Percentiles rank a stretch among this genome's conserved stretches.
phyloP scores from a whole-genome alignment of 2,888 invertebrate species.

The Hypsopygia costalis region DNA sequence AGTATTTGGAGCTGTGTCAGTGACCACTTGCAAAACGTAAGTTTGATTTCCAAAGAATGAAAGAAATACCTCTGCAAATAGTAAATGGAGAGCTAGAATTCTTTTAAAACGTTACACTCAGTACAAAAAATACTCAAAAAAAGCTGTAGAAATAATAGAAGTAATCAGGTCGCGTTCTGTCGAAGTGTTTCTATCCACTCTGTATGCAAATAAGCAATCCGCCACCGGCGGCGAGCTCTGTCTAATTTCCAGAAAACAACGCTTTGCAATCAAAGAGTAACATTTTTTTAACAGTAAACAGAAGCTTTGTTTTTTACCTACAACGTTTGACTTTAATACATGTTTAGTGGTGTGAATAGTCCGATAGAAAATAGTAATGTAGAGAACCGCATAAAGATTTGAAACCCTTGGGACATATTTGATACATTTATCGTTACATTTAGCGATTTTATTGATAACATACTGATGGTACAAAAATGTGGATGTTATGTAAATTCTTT shows the following conservation, averaged over 20 bases:
- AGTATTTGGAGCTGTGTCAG: too few relatives aligned
- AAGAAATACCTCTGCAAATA: too few relatives aligned
- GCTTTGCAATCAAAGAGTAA: constrained; percentile 39
- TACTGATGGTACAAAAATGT: not conserved
- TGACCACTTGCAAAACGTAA: too few relatives aligned
- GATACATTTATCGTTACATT: too few relatives aligned
- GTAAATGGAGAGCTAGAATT: too few relatives aligned
- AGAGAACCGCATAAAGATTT: not conserved
- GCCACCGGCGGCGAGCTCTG: constrained; percentile 41
- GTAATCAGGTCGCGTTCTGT: constrained; percentile 45
- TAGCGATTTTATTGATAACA: too few relatives aligned
- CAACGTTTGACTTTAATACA: too few relatives aligned
- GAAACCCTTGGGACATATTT: too few relatives aligned
- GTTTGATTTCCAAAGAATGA: too few relatives aligned
- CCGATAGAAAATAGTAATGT: not conserved
- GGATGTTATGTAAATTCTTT: not conserved
- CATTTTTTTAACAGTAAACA: not conserved
- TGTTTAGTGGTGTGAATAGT: not conserved
- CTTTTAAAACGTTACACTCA: not conserved
- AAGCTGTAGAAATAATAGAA: constrained; percentile 48
- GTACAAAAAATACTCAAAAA: constrained; percentile 1
- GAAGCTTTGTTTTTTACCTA: not conserved
- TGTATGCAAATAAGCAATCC: constrained; percentile 62
- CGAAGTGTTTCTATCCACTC: constrained; percentile 42
- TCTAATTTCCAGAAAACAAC: constrained; percentile 63